phyloP scores from a whole-genome alignment of 2,797 vertebrate genomes.

The Chaetophractus vellerosus region DNA sequence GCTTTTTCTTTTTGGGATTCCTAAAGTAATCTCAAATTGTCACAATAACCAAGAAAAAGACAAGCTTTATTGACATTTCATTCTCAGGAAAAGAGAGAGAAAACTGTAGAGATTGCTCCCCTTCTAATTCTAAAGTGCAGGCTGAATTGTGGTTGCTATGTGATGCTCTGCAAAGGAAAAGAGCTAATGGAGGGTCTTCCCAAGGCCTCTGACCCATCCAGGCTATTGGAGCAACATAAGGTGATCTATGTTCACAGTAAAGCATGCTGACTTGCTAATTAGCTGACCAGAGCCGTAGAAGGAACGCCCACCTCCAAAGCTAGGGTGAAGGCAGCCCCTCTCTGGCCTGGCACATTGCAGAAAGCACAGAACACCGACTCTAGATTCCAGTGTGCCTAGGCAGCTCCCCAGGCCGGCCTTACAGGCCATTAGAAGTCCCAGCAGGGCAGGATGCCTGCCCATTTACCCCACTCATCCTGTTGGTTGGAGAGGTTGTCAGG shows the following conservation, averaged over 20 bases:
- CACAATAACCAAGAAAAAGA: background rate
- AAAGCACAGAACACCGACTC: background rate
- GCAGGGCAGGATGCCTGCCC: no score
- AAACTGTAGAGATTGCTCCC: background rate
- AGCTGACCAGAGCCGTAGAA: background rate
- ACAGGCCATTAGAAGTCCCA: background rate
- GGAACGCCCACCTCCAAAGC: background rate
- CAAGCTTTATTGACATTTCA: slow-evolving; percentile 23
- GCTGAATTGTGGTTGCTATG: background rate
- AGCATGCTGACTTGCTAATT: background rate
- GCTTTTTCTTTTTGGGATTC: no score
- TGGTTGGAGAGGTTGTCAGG: no score
- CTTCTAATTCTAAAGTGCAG: background rate
- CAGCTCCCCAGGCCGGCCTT: no score
- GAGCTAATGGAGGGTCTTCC: background rate
- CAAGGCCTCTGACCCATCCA: background rate
- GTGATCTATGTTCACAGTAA: slow-evolving; percentile 17
- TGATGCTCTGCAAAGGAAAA: slow-evolving; percentile 45
- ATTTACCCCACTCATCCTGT: no score
- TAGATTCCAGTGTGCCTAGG: background rate
- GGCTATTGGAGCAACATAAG: background rate
- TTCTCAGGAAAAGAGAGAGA: background rate
- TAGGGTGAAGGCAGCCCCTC: background rate
- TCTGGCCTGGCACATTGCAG: background rate
- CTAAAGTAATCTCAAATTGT: no score